Conservation (phyloP, 2,888 invertebrate genomes). For the Scotopteryx bipunctaria region DNA sequence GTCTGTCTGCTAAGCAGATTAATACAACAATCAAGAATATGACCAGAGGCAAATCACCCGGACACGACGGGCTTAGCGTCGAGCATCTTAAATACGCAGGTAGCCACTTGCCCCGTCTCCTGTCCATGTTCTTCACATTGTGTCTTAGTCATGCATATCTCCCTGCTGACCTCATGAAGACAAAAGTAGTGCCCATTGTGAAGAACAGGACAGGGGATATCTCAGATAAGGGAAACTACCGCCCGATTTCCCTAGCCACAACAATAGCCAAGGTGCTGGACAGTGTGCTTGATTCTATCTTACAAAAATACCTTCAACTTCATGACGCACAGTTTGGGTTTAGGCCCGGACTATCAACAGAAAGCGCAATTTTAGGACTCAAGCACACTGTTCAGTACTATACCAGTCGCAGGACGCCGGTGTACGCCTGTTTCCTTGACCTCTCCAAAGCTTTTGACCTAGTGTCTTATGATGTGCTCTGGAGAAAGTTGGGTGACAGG, state of each 20-base stretch:
- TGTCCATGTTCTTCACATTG: conserved; percentile 1
- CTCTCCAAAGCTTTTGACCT: too few species aligned
- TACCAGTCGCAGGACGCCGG: conserved; percentile 2
- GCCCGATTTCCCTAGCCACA: conserved; percentile 32
- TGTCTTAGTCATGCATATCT: conserved; percentile 20
- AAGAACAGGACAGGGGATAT: conserved; percentile 34
- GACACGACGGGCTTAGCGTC: too few species aligned
- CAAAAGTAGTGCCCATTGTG: conserved; percentile 32
- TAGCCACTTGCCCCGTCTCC: too few species aligned
- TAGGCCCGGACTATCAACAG: conserved; percentile 20
- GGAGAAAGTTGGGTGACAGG: too few species aligned
- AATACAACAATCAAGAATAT: not conserved
- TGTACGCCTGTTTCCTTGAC: too few species aligned
- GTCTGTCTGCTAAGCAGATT: not conserved
- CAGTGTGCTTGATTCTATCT: conserved; percentile 25
- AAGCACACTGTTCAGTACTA: conserved; percentile 14
- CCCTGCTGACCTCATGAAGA: conserved; percentile 12
- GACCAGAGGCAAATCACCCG: too few species aligned
- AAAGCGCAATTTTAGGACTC: conserved; percentile 22
- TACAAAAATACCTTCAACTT: conserved; percentile 14
- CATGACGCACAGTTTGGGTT: conserved; percentile 33
- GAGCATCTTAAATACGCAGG: too few species aligned
- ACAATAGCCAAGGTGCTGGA: conserved; percentile 27
- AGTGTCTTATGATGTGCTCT: too few species aligned
- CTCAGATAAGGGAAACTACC: conserved; percentile 29